phyloP scores from a whole-genome alignment of 2,113 vertebrate species.

The Phainopepla nitens region DNA sequence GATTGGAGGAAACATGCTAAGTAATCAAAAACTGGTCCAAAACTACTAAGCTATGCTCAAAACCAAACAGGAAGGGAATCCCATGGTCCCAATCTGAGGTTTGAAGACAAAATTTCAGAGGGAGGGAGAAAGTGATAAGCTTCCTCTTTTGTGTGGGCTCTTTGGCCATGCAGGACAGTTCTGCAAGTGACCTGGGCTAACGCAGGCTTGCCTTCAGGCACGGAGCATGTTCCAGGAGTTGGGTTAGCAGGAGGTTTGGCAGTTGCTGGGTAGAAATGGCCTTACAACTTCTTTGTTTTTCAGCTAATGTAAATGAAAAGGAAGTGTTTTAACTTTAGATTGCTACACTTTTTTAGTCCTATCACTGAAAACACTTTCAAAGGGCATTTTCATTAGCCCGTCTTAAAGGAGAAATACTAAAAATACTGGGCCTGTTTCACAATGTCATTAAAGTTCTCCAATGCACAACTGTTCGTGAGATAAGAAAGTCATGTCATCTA shows the following conservation, averaged over 20 bases:
- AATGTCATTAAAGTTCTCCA: slow-evolving; percentile 14
- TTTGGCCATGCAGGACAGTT: neutral
- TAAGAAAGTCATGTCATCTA: neutral
- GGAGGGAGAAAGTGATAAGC: neutral
- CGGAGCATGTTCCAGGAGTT: neutral
- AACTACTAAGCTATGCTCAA: neutral
- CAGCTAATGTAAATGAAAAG: slow-evolving; percentile 4
- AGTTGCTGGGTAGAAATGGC: neutral
- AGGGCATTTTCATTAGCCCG: neutral
- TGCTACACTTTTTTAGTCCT: neutral
- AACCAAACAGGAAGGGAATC: neutral
- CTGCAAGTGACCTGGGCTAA: neutral
- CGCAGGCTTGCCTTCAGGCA: neutral
- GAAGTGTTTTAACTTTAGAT: neutral
- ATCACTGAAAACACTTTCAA: neutral
- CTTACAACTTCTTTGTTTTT: neutral
- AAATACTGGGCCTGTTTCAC: neutral
- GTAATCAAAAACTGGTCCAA: neutral
- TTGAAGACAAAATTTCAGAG: neutral
- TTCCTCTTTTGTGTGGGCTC: neutral
- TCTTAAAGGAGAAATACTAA: neutral
- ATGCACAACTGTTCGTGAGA: neutral
- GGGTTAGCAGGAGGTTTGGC: neutral
- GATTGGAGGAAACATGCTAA: neutral
- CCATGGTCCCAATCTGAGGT: neutral